Conservation (phyloP, 2,113 vertebrate species). For the Aegithalos caudatus region DNA sequence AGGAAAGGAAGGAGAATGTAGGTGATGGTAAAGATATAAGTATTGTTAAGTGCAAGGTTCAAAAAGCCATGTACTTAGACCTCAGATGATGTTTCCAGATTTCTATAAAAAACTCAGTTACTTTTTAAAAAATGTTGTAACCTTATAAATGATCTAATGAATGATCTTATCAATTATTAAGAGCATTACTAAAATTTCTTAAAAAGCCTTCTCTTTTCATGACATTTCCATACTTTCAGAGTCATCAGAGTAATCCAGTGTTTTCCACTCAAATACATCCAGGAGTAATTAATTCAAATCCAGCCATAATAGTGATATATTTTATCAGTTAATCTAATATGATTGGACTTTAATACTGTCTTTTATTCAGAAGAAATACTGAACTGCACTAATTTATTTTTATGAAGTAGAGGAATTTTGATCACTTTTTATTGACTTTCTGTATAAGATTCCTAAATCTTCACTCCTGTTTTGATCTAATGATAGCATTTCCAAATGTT, state of each 20-base stretch:
- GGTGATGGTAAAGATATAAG: not conserved
- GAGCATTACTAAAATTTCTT: not conserved
- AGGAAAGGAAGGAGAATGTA: not conserved
- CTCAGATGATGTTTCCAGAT: not conserved
- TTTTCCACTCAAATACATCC: not conserved
- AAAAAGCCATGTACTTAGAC: not conserved
- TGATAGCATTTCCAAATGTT: not conserved
- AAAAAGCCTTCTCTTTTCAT: not conserved
- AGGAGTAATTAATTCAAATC: not conserved
- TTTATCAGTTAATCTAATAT: not conserved
- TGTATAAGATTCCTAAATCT: not conserved
- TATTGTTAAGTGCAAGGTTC: not conserved
- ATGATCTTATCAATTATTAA: not conserved
- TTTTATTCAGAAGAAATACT: not conserved
- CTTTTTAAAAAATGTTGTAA: not conserved
- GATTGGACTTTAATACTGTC: fast-evolving
- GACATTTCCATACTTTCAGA: not conserved
- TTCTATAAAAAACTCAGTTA: not conserved
- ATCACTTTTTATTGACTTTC: not conserved
- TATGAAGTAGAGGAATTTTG: not conserved
- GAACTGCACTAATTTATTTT: not conserved
- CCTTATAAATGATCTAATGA: not conserved
- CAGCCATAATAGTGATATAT: not conserved
- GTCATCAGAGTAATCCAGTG: not conserved
- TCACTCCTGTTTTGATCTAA: not conserved